Percentiles rank a stretch among this genome's conserved stretches.
Conservation (phyloP, 37 sponge, comb jelly and placozoan species). For the Crambe crambe region DNA sequence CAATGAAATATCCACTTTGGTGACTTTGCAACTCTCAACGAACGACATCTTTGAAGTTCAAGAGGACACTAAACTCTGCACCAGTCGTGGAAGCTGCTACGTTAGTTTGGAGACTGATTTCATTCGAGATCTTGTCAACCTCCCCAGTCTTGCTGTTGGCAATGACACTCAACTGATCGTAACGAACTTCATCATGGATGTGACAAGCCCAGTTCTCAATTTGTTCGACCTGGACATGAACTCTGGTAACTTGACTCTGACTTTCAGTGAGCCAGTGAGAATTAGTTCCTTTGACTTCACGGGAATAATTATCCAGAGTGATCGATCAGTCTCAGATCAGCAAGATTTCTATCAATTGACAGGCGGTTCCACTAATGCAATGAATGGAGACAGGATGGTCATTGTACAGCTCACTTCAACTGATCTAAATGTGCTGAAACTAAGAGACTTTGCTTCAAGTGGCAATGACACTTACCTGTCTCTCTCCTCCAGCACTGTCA, state of each 20-base stretch:
- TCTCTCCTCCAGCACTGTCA: slow-evolving; percentile 25
- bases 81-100: slow-evolving; percentile 75
- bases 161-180: slow-evolving; percentile 44
- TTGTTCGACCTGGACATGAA: slow-evolving; percentile 68
- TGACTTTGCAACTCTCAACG: slow-evolving; percentile 40
- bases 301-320: slow-evolving; percentile 62
- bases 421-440: slow-evolving; percentile 77
- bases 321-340: neutral
- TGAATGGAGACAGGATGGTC: slow-evolving; percentile 46
- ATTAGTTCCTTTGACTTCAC: slow-evolving; percentile 28
- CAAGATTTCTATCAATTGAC: slow-evolving; percentile 55
- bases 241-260: slow-evolving; percentile 57
- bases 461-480: slow-evolving; percentile 61
- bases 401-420: slow-evolving; percentile 31
- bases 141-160: slow-evolving; percentile 9
- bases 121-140: slow-evolving; percentile 67
- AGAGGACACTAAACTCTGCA: slow-evolving; percentile 60
- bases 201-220: slow-evolving; percentile 45
- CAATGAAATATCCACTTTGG: slow-evolving; percentile 8
- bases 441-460: slow-evolving; percentile 58
- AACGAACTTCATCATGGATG: slow-evolving; percentile 45
- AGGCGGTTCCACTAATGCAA: slow-evolving; percentile 40
- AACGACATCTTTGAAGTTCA: slow-evolving; percentile 65
- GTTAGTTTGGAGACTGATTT: slow-evolving; percentile 48
- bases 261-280: slow-evolving; percentile 74